A percentile compares a stretch with the other conserved stretches of the same genome.
Conservation (phyloP, 2,888 invertebrate species). For the Arrhopalites spinosus region DNA sequence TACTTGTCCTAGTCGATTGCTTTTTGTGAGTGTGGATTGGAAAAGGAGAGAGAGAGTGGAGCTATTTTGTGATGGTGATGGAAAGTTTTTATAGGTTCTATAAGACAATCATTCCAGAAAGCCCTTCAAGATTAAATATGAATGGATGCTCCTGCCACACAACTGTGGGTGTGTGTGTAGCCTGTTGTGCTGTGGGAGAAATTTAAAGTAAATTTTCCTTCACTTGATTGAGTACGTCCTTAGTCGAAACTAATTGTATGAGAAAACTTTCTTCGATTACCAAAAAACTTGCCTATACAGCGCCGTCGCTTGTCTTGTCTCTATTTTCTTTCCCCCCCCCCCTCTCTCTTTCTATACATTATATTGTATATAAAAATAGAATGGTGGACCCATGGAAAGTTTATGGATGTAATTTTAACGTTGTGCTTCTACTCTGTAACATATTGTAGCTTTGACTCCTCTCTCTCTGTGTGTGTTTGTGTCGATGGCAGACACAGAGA, state of each 20-base stretch:
- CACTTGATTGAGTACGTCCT: constrained; percentile 12
- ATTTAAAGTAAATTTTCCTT: constrained; percentile 26
- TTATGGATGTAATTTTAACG: constrained; percentile 3
- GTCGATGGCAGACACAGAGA: not conserved
- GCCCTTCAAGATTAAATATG: constrained; percentile 21
- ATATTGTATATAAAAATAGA: not conserved
- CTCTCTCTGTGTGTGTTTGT: not conserved
- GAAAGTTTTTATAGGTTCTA: not conserved
- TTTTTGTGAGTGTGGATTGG: no score
- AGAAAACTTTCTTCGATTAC: constrained; percentile 28
- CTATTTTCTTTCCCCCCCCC: not conserved
- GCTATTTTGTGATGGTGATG: not conserved
- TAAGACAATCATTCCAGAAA: constrained; percentile 15
- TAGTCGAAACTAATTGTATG: constrained; percentile 16
- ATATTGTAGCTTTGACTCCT: no score
- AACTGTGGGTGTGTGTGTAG: not conserved
- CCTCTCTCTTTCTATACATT: not conserved
- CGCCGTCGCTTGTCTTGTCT: not conserved
- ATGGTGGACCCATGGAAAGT: constrained; percentile 1
- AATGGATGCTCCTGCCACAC: not conserved
- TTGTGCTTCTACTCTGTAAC: not conserved
- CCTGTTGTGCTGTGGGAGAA: constrained; percentile 16
- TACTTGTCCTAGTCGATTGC: no score
- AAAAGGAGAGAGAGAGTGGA: not conserved
- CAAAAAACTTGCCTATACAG: constrained; percentile 8